A percentile compares a stretch with the other conserved stretches of the same genome.
phyloP scores from a whole-genome alignment of 2,797 vertebrate species.

The Acipenser ruthenus region DNA sequence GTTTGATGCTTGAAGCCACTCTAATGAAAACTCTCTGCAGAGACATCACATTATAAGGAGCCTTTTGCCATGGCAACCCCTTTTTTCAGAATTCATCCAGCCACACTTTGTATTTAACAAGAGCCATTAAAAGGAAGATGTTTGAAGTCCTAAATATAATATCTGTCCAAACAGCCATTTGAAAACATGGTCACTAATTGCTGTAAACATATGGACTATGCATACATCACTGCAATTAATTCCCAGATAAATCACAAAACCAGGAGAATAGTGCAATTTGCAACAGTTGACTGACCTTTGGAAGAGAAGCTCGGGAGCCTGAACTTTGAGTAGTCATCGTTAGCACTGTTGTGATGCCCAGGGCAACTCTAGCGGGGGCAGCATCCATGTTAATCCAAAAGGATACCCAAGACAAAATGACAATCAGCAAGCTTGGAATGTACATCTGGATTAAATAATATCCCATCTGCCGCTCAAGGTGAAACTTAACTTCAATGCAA shows the following conservation, averaged over 20 bases:
- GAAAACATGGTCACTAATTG: too few relatives aligned
- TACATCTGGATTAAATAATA: conserved; percentile 99
- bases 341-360: conserved; percentile 96
- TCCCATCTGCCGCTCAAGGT: conserved; percentile 97
- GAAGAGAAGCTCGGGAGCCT: conserved; percentile 91
- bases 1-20: conserved; percentile 8
- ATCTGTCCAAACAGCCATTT: neutral
- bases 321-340: conserved; percentile 99
- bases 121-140: neutral
- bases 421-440: conserved; percentile 95
- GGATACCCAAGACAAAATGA: conserved; percentile 98
- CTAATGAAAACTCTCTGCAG: conserved; percentile 9
- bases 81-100: neutral
- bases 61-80: conserved; percentile 11
- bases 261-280: too few relatives aligned
- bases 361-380: conserved; percentile 89
- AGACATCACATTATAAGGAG: neutral
- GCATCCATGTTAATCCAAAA: conserved; percentile 99
- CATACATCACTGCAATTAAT: too few relatives aligned
- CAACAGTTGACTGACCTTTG: conserved; percentile 72
- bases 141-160: neutral
- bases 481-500: conserved; percentile 97
- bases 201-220: too few relatives aligned
- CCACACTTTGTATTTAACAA: neutral
- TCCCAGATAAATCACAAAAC: too few relatives aligned